Percentiles rank a stretch among this genome's conserved stretches.
Evolutionary conservation across 2,797 vertebrate species (phyloP).

Genomic region (Hippoglossus hippoglossus): DNA sequence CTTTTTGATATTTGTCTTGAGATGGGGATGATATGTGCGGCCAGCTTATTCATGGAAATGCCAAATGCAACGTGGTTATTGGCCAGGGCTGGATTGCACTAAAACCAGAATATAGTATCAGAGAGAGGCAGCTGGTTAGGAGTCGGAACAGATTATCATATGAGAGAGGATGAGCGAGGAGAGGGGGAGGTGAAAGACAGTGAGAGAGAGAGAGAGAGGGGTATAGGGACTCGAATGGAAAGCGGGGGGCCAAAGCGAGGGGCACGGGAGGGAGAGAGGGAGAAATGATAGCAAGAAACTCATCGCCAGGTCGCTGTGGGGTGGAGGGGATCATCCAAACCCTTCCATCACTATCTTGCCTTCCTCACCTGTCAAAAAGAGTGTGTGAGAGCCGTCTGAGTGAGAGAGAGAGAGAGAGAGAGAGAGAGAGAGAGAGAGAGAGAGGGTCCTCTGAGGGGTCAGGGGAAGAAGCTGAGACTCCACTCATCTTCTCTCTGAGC

Average conservation of each 20-base stretch:
- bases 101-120: conserved; percentile 87
- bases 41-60: conserved; percentile 82
- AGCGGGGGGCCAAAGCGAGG: conserved; percentile 65
- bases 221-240: conserved; percentile 63
- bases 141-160: conserved; percentile 88
- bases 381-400: conserved; percentile 58
- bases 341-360: conserved; percentile 71
- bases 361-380: conserved; percentile 79
- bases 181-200: conserved; percentile 55
- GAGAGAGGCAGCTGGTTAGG: conserved; percentile 86
- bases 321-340: conserved; percentile 78
- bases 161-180: conserved; percentile 80
- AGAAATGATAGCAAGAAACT: conserved; percentile 74
- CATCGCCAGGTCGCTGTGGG: conserved; percentile 80
- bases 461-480: conserved; percentile 75
- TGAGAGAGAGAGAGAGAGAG: conserved; percentile 7
- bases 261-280: conserved; percentile 49
- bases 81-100: conserved; percentile 85
- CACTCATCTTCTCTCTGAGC: conserved; percentile 68
- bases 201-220: conserved; percentile 21
- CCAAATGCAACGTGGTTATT: conserved; percentile 80
- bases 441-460: conserved; percentile 81
- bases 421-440: conserved; percentile 1
- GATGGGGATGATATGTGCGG: conserved; percentile 67
- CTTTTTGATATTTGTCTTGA: conserved; percentile 74